These are phyloP conservation scores for Cyaniris semiargus DNA, from an alignment of 2,888 invertebrate genomes.

Conservation along the genomic window DNA sequence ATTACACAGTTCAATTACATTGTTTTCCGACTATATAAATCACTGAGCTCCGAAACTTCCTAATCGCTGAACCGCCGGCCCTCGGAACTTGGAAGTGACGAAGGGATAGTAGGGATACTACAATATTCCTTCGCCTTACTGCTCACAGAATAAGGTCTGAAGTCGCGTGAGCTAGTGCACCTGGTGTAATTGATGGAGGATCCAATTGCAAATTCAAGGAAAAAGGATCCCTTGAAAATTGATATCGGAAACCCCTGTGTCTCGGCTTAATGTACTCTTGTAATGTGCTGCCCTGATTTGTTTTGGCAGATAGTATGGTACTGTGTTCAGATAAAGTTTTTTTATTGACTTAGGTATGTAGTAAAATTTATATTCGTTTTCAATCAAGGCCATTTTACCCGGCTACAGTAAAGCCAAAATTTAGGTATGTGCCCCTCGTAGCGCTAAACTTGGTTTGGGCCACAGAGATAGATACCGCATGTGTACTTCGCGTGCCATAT, in stretches of 20 bases:
- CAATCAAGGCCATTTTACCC: no score
- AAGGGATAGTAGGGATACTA: neutral
- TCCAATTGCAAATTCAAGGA: conserved; percentile 21
- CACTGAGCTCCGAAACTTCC: conserved; percentile 54
- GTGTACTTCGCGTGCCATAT: no score
- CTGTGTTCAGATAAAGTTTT: neutral
- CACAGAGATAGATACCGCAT: no score
- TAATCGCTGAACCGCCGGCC: conserved; percentile 51
- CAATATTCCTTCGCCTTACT: neutral
- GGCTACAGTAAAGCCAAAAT: no score
- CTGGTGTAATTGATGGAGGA: conserved; percentile 2
- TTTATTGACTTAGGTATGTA: no score
- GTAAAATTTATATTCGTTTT: no score
- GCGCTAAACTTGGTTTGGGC: no score
- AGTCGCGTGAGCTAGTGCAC: conserved; percentile 28
- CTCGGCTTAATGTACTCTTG: neutral
- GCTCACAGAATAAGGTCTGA: conserved; percentile 31
- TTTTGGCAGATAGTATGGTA: neutral
- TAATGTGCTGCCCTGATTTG: neutral
- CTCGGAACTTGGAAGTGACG: conserved; percentile 44
- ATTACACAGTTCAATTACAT: conserved; percentile 16
- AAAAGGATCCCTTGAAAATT: conserved; percentile 16
- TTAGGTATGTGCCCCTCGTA: no score
- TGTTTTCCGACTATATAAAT: conserved; percentile 43
- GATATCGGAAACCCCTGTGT: conserved; percentile 17